Evolutionary conservation across 2,888 invertebrate species (phyloP), one percentile per base, ranked within the genome.

Genomic region (Muschampia plurimacula): DNA sequence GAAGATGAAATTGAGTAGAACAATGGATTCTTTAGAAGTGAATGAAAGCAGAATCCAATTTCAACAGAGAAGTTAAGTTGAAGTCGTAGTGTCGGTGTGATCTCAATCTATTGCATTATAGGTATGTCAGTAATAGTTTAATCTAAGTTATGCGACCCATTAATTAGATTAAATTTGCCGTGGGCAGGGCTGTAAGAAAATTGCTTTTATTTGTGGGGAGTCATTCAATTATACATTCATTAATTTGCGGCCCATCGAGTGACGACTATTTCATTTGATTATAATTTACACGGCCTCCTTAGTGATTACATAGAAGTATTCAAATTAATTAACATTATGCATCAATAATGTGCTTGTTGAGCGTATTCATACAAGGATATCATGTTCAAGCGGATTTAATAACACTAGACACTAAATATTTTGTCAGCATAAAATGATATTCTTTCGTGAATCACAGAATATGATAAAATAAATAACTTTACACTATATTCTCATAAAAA

Each of bases 131-230:
- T 83, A 82, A 87, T 87, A 88, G 83, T 88, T 86, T 89, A 87
- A 90, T 90, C 90, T 87, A 84, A 88, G 86, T 87, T 88, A 89
- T 89, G 86, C 84, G 82, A 81, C 78, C 86, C 87, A 89, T 91
- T 91, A 90, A 90, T 90, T 87, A 88, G 89, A 91, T 91, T 90
- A 91, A 84, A 77, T 81, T 82, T 77, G 83, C 83, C 79, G 80
- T 83, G 84, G 87, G 85, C 83, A 79, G 82, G 86, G 86, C 87
- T 82, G 80, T 87, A 86, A 89, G 89, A 91, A 90, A 89, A 90
- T 90, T 89, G 85, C 86, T 89, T 90, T 90, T 91, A 91, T 91
- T 90, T 89, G 89, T 90, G 86, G 89, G 88, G 86, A 86, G 86
- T 85, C 88, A 87, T 89, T 89, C 85, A 87, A 90, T 89, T 89